Conservation (phyloP, 30 jellyfish, hydroid and myxozoan species). For the Rhopilema esculentum region DNA sequence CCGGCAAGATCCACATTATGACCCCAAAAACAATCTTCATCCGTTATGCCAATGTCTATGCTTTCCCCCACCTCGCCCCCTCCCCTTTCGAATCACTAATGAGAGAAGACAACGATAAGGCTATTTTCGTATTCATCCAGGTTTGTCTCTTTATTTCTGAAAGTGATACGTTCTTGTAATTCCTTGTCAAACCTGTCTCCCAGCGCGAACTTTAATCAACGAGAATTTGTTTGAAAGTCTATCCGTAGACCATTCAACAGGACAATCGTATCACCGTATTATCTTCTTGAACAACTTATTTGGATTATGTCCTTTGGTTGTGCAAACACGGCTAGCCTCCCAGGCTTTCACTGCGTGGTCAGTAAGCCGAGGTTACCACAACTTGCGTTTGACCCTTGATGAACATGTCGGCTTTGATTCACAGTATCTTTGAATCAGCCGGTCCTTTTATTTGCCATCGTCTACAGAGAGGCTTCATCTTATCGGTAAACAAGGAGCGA, state of each 20-base stretch:
- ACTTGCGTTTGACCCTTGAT: background rate
- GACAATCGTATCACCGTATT: constrained; percentile 13
- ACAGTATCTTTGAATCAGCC: background rate
- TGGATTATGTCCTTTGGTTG: constrained; percentile 47
- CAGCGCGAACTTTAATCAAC: background rate
- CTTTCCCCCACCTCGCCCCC: no score
- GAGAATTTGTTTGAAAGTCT: constrained; percentile 29
- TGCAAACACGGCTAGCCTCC: constrained; percentile 22
- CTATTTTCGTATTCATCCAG: no score
- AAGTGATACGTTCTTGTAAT: no score
- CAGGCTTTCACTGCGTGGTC: constrained; percentile 40
- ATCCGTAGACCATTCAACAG: constrained; percentile 26
- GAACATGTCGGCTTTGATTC: constrained; percentile 1
- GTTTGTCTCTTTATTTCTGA: no score
- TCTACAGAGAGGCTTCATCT: background rate
- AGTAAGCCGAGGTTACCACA: background rate
- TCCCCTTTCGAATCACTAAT: no score
- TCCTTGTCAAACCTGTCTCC: background rate
- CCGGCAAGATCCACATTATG: no score
- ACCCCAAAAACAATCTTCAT: no score
- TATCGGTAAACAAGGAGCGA: background rate
- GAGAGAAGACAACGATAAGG: no score
- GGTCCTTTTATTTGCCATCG: background rate
- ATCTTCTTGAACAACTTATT: constrained; percentile 24
- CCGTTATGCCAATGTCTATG: no score